Percentiles rank a stretch among this genome's conserved stretches.
Conservation (phyloP, 2,888 invertebrate genomes). For the Sturmia bella region DNA sequence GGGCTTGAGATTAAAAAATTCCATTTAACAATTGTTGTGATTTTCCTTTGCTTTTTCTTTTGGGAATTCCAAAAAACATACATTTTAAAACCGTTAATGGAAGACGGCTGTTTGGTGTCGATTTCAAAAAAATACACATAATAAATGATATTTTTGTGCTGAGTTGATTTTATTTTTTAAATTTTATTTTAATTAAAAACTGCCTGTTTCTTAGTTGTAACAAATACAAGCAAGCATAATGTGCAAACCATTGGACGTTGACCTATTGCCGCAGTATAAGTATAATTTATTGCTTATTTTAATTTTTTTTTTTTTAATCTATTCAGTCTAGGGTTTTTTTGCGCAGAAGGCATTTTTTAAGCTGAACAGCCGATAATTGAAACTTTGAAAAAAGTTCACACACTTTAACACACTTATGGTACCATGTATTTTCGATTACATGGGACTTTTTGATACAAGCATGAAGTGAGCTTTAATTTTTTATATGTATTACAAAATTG, state of each 20-base stretch:
- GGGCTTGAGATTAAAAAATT: too few species aligned
- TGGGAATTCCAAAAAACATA: too few species aligned
- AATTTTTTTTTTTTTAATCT: conserved; percentile 17
- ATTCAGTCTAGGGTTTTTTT: conserved; percentile 26
- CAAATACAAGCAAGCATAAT: conserved; percentile 7
- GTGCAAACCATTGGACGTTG: conserved; percentile 49
- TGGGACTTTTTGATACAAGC: too few species aligned
- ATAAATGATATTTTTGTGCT: conserved; percentile 25
- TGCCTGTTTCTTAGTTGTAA: conserved; percentile 25
- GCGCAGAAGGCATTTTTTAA: conserved; percentile 8
- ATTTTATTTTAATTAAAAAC: conserved; percentile 10
- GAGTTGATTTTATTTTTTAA: not conserved
- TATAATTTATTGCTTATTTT: conserved; percentile 49
- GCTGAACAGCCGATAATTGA: conserved; percentile 44
- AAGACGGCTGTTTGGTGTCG: not conserved
- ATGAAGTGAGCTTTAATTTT: too few species aligned
- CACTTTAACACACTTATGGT: conserved; percentile 51
- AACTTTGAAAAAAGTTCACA: conserved; percentile 59
- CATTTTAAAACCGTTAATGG: conserved; percentile 14
- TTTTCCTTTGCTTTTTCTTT: too few species aligned
- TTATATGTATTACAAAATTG: too few species aligned
- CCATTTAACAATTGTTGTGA: too few species aligned
- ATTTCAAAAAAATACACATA: conserved; percentile 16
- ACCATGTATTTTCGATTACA: not conserved
- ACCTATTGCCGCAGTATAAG: conserved; percentile 46